These are phyloP conservation scores for Enchytraeus crypticus DNA, from an alignment of 2,888 invertebrate species.

Conservation along the genomic window DNA sequence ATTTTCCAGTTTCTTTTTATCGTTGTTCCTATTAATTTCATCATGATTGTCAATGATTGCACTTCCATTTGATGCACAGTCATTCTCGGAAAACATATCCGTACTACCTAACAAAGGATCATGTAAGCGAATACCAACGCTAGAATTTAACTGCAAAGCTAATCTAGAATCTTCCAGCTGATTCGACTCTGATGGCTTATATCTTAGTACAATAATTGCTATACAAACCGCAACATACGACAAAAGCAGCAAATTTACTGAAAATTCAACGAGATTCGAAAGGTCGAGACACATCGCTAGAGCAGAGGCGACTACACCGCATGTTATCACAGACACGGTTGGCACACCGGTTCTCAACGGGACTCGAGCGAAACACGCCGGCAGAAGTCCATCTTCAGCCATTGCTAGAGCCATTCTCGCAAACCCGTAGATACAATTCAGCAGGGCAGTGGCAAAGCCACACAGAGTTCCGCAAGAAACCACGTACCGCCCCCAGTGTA, in stretches of 20 bases:
- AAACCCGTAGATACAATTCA: conserved; percentile 15
- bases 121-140: too few relatives aligned
- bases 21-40: too few relatives aligned
- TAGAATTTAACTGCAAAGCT: background rate
- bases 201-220: conserved; percentile 22
- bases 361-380: conserved; percentile 7
- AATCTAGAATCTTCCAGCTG: background rate
- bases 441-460: conserved; percentile 38
- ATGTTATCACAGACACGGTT: conserved; percentile 4
- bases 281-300: conserved; percentile 19
- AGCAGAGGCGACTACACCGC: conserved; percentile 8
- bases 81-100: too few relatives aligned
- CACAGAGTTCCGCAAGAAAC: conserved; percentile 41
- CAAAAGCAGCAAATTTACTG: conserved; percentile 16
- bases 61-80: too few relatives aligned
- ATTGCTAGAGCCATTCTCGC: conserved; percentile 18
- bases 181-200: background rate
- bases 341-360: conserved; percentile 15
- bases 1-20: background rate
- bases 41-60: too few relatives aligned
- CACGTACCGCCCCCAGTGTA: conserved; percentile 42
- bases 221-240: conserved; percentile 17
- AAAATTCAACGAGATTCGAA: conserved; percentile 13
- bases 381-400: conserved; percentile 22
- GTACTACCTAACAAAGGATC: too few relatives aligned